Evolutionary conservation across 2,113 vertebrate genomes (phyloP).

Genomic region (Malurus melanocephalus): DNA sequence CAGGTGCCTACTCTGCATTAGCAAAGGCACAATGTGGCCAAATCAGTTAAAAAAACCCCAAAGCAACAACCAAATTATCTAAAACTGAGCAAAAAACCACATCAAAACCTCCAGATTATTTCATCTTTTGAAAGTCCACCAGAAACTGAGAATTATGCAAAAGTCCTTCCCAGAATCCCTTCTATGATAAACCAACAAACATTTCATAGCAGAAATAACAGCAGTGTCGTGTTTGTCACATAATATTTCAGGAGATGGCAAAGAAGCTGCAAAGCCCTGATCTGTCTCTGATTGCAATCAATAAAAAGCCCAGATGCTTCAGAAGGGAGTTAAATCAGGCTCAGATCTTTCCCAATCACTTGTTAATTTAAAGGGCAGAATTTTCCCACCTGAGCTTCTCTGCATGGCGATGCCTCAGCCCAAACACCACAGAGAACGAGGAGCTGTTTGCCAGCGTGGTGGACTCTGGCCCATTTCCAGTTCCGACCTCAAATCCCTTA

Average conservation of each 20-base stretch:
- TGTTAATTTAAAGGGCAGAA: slow-evolving; percentile 34
- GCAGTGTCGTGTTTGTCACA: slow-evolving; percentile 15
- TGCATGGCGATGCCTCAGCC: neutral
- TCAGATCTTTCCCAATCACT: slow-evolving; percentile 35
- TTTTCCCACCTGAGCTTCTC: slow-evolving; percentile 17
- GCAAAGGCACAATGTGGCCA: neutral
- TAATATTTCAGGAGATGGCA: slow-evolving; percentile 43
- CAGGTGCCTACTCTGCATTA: neutral
- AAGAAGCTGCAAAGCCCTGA: slow-evolving; percentile 10
- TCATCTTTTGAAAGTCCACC: neutral
- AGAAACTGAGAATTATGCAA: neutral
- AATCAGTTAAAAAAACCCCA: neutral
- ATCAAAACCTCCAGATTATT: neutral
- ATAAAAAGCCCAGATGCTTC: slow-evolving; percentile 37
- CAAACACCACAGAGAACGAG: neutral
- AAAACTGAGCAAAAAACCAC: neutral
- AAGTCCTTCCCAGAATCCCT: neutral
- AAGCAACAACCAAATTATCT: neutral
- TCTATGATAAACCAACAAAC: neutral
- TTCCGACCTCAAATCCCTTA: neutral
- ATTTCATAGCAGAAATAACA: slow-evolving; percentile 11
- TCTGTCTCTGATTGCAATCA: slow-evolving; percentile 49
- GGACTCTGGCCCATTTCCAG: neutral
- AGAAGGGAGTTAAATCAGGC: slow-evolving; percentile 30
- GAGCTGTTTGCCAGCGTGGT: neutral